Conservation (phyloP, 1,140 invertebrate genomes). For the Pinna nobilis region DNA sequence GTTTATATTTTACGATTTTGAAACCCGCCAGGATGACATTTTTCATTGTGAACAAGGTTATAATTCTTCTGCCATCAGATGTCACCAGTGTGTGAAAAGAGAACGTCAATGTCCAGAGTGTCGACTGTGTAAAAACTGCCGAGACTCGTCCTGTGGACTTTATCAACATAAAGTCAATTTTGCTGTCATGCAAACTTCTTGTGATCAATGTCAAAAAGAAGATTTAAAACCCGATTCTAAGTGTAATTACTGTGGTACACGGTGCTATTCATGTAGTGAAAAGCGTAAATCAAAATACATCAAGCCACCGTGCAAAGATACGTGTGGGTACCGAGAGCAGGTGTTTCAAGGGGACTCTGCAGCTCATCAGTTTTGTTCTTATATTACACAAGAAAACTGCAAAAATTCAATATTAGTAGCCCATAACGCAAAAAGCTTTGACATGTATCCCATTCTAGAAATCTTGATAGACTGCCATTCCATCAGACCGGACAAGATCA, state of each 20-base stretch:
- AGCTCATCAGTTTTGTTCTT: constrained; percentile 8
- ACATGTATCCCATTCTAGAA: constrained; percentile 28
- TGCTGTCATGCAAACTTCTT: constrained; percentile 9
- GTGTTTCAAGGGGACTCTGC: constrained; percentile 20
- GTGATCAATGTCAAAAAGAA: constrained; percentile 19
- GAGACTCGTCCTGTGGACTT: constrained; percentile 17
- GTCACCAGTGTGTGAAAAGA: constrained; percentile 17
- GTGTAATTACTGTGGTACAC: constrained; percentile 19
- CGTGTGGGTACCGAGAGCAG: constrained; percentile 23
- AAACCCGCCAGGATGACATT: constrained; percentile 18
- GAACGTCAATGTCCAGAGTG: constrained; percentile 16
- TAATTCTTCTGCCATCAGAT: background rate
- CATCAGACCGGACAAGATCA: constrained; percentile 23
- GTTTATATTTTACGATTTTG: constrained; percentile 36
- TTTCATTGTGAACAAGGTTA: constrained; percentile 12
- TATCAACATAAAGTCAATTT: constrained; percentile 28
- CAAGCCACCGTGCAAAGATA: constrained; percentile 18
- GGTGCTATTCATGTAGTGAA: constrained; percentile 16
- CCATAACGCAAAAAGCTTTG: constrained; percentile 30
- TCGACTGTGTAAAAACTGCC: constrained; percentile 25
- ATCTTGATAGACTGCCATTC: constrained; percentile 29
- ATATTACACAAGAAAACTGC: constrained; percentile 1
- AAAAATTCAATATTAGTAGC: constrained; percentile 25
- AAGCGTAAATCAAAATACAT: constrained; percentile 9
- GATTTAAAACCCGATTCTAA: background rate